Conservation (phyloP, 2,888 invertebrate genomes). For the Brachylomia viminalis region DNA sequence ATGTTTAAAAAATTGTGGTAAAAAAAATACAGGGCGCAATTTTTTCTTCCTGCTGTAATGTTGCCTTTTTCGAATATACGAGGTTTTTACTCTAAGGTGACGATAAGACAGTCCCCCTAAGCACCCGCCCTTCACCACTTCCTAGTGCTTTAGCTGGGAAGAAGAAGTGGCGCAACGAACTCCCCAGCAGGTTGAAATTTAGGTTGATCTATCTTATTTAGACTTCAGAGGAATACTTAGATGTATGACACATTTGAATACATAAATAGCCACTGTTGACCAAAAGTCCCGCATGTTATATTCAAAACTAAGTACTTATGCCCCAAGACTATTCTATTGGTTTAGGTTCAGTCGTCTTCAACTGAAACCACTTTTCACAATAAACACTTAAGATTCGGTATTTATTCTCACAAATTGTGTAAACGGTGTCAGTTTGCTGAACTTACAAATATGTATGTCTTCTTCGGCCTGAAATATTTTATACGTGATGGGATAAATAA, state of each 20-base stretch:
- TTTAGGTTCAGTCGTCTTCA: background rate
- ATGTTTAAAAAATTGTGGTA: too few relatives aligned
- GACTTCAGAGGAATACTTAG: background rate
- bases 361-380: slow-evolving; percentile 21
- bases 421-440: slow-evolving; percentile 26
- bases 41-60: too few relatives aligned
- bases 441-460: slow-evolving; percentile 11
- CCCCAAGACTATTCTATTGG: background rate
- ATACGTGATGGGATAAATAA: background rate
- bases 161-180: too few relatives aligned
- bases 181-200: background rate
- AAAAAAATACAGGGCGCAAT: too few relatives aligned
- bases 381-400: slow-evolving; percentile 35
- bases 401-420: slow-evolving; percentile 22
- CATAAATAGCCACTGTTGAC: background rate
- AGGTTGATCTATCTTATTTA: background rate
- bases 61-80: too few relatives aligned
- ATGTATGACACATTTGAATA: background rate
- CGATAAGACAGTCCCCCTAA: too few relatives aligned
- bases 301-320: slow-evolving; percentile 10
- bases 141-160: too few relatives aligned
- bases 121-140: background rate
- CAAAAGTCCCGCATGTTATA: background rate
- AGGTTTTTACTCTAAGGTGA: too few relatives aligned
- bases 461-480: background rate